Percentiles rank a stretch among this genome's conserved stretches.
phyloP scores from a whole-genome alignment of 2,113 vertebrate genomes.

The Cynocephalus volans region DNA sequence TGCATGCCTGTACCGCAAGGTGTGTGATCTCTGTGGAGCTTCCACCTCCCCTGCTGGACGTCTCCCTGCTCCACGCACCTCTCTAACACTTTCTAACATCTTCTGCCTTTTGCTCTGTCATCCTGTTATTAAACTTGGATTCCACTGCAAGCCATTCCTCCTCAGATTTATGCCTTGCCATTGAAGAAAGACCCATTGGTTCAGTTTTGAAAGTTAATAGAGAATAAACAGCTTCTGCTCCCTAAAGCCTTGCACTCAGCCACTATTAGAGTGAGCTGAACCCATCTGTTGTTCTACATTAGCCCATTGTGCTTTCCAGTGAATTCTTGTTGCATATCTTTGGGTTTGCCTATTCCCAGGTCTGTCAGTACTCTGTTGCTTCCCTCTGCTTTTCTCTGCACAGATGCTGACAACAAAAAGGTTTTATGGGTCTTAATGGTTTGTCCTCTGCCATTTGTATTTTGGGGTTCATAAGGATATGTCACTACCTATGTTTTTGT shows the following conservation, averaged over 20 bases:
- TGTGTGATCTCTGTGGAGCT: too few relatives aligned
- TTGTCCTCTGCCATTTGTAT: background rate
- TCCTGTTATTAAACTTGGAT: background rate
- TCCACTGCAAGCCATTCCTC: background rate
- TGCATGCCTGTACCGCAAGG: too few relatives aligned
- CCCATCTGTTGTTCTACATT: background rate
- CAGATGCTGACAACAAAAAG: background rate
- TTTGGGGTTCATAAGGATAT: background rate
- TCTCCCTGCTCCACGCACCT: too few relatives aligned
- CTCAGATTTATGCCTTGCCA: background rate
- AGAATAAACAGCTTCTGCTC: background rate
- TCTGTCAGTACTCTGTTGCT: background rate
- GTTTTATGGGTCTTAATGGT: background rate
- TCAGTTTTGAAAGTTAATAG: background rate
- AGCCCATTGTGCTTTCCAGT: background rate
- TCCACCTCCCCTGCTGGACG: too few relatives aligned
- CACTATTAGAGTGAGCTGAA: background rate
- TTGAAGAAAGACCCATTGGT: background rate
- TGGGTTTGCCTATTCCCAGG: background rate
- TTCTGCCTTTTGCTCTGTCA: background rate
- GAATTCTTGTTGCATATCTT: background rate
- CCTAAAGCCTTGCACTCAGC: background rate
- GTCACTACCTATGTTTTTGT: background rate
- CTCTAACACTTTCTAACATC: background rate
- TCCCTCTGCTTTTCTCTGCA: background rate